Evolutionary conservation across 1,140 invertebrate species (phyloP).

Genomic region (Megalonaias nervosa): DNA sequence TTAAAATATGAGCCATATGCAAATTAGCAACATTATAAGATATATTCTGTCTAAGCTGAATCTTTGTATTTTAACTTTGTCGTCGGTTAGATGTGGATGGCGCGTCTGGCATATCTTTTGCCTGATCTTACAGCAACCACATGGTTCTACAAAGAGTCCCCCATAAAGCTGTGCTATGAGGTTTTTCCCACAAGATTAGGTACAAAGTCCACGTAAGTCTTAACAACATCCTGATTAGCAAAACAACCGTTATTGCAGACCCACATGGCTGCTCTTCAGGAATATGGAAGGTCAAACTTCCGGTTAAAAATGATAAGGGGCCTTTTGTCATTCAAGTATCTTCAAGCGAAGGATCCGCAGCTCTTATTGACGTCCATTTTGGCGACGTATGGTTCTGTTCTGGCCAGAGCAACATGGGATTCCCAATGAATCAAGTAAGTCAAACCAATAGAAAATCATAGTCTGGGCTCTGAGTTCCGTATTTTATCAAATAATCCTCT

Average conservation of each 20-base stretch:
- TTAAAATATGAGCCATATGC: too few relatives aligned
- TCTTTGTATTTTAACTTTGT: too few relatives aligned
- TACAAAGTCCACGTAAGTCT: not conserved
- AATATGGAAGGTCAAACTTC: constrained; percentile 22
- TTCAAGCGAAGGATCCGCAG: constrained; percentile 21
- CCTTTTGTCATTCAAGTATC: constrained; percentile 26
- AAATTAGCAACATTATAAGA: too few relatives aligned
- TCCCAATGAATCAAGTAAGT: constrained; percentile 42
- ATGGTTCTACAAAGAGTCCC: constrained; percentile 60
- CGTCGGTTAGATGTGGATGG: too few relatives aligned
- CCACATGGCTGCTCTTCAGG: not conserved
- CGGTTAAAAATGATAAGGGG: constrained; percentile 12
- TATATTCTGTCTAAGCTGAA: too few relatives aligned
- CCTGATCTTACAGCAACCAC: constrained; percentile 49
- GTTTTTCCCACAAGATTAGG: constrained; percentile 31
- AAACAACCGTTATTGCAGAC: not conserved
- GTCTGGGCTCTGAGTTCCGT: too few relatives aligned
- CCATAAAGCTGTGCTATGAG: constrained; percentile 51
- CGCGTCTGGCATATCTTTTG: constrained; percentile 26
- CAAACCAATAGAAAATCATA: too few relatives aligned
- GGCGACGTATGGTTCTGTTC: constrained; percentile 66
- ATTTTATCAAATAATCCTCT: too few relatives aligned
- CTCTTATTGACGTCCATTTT: constrained; percentile 58
- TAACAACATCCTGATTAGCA: not conserved
- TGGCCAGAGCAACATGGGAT: constrained; percentile 65